phyloP scores from a whole-genome alignment of 2,797 vertebrate species.

The Coluber constrictor region DNA sequence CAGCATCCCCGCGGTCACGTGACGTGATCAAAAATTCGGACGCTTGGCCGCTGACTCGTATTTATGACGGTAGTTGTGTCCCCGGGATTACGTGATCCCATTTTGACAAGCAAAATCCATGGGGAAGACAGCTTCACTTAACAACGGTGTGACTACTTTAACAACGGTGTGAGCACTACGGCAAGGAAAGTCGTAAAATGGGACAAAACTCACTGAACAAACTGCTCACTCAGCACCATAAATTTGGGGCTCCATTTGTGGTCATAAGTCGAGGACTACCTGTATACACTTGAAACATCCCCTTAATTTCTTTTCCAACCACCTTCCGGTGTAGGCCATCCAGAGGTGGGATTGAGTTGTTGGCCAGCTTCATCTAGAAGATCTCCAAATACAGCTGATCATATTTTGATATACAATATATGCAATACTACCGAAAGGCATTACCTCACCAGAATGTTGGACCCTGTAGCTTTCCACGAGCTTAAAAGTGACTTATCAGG shows the following conservation, averaged over 20 bases:
- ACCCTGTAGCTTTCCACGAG: background rate
- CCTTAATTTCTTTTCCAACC: background rate
- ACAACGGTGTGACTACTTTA: too few relatives aligned
- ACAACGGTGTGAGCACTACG: too few relatives aligned
- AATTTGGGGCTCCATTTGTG: background rate
- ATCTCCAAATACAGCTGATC: background rate
- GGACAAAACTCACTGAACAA: background rate
- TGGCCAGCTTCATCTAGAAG: background rate
- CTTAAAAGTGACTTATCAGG: background rate
- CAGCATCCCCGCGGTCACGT: too few relatives aligned
- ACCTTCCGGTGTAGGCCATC: background rate
- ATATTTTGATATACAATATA: background rate
- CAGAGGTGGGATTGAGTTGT: background rate
- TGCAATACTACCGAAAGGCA: background rate
- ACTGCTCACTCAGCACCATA: fast-evolving
- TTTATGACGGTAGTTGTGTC: background rate
- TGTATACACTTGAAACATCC: background rate
- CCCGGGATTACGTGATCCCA: too few relatives aligned
- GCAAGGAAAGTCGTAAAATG: background rate
- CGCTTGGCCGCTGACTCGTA: background rate
- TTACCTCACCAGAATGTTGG: background rate
- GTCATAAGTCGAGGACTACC: background rate
- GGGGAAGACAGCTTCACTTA: too few relatives aligned
- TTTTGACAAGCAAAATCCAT: background rate
- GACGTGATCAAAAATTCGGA: background rate